Evolutionary conservation across 2,888 invertebrate genomes (phyloP).

Genomic region (Elgonia sp.): DNA sequence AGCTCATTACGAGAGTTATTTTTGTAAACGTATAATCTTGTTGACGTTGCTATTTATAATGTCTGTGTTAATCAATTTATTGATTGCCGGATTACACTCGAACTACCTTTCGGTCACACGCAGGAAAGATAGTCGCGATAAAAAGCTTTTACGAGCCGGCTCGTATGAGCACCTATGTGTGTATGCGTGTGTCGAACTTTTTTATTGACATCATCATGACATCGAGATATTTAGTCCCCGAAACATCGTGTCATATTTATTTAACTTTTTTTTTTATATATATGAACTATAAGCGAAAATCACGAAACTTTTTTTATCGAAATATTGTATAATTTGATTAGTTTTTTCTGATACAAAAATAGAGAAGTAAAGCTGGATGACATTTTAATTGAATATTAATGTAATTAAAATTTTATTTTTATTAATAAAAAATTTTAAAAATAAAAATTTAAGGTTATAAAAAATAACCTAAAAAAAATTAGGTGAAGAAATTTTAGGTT

Average conservation of each 20-base stretch:
- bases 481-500: too few relatives aligned
- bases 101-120: constrained; percentile 68
- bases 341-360: too few relatives aligned
- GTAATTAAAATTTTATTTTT: too few relatives aligned
- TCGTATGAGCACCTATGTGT: not conserved
- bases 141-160: constrained; percentile 63
- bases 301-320: too few relatives aligned
- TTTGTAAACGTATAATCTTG: constrained; percentile 64
- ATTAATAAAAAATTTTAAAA: too few relatives aligned
- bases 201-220: constrained; percentile 58
- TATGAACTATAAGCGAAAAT: too few relatives aligned
- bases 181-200: constrained; percentile 44
- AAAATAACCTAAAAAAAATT: too few relatives aligned
- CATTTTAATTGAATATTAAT: too few relatives aligned
- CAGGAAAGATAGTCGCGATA: constrained; percentile 62
- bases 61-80: constrained; percentile 70
- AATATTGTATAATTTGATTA: too few relatives aligned
- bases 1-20: constrained; percentile 70
- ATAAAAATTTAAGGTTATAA: too few relatives aligned
- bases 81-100: constrained; percentile 65
- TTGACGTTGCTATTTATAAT: constrained; percentile 69
- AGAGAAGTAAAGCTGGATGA: too few relatives aligned
- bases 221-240: constrained; percentile 49
- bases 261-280: not conserved
- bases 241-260: constrained; percentile 49